These are phyloP conservation scores for Numenius arquata DNA, from an alignment of 2,113 vertebrate species.

Conservation along the genomic window DNA sequence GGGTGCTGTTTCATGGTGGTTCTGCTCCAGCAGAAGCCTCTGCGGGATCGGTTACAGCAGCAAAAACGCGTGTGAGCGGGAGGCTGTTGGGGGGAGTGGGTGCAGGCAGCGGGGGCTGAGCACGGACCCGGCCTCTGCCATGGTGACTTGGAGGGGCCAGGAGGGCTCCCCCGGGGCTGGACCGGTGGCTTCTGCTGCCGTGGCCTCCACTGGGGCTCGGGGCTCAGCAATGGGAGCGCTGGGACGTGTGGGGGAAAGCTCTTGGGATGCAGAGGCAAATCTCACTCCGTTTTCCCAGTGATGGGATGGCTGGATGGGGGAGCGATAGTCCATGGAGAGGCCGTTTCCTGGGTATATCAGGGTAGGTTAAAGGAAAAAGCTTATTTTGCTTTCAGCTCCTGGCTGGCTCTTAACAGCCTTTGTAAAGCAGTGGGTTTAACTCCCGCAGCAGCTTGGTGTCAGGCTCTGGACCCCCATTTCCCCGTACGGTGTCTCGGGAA, in stretches of 20 bases:
- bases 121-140: accelerated
- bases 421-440: background rate
- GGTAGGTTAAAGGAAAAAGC: background rate
- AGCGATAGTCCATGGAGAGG: accelerated
- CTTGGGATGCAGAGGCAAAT: background rate
- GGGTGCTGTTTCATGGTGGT: background rate
- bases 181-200: accelerated
- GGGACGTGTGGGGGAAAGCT: too few relatives aligned
- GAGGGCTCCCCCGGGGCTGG: background rate
- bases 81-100: accelerated
- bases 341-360: accelerated
- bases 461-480: background rate
- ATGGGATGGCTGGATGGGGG: background rate
- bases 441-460: background rate
- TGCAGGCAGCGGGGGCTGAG: background rate
- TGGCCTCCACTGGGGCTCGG: accelerated
- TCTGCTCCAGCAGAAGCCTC: background rate
- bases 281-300: accelerated
- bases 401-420: accelerated
- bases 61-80: accelerated
- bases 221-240: accelerated
- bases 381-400: background rate
- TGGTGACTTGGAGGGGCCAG: accelerated
- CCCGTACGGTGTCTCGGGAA: background rate
- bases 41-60: accelerated